Evolutionary conservation across 1,140 invertebrate species (phyloP), one percentile per base, ranked within the genome.

Genomic region (Diorhabda sublineata): DNA sequence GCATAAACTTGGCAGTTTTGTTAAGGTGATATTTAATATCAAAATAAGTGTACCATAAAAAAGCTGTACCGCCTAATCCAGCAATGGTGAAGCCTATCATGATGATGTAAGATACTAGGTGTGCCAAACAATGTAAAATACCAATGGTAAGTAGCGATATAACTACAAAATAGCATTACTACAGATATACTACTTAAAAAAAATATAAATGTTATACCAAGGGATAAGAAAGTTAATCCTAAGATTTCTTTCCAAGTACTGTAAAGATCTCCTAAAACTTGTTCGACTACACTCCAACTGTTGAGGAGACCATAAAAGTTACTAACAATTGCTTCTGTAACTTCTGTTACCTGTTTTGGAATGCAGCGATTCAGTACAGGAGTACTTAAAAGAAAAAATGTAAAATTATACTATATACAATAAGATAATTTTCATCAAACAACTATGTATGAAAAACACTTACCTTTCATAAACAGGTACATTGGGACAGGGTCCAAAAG

Each of bases 41-140:
- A 71, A 89, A 85, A 78, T 95, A 98, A 3, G 92, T 94, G 83
- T 92, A 94, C 96, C 96, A 98, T 9, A 97, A 80, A 56, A 94
- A 85, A 42, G 78, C 87, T 60, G 93, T 95, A 9, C 92, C 90
- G 71, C 82, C 91, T 68, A 94, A 83, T 77, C 90, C 90, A 47
- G 89, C 86, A 59, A 95, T 80, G 62, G 88, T 87, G 5, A 94
- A 90, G 60, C 92, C 80, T 64, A 91, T 85, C 84, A 96, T 91
- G 71, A 96, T 92, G 64, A 96, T 87, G 89, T 91, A 95, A 8
- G 94, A 93, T 1, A 96, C 90, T 44, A 95, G 77, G 66, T 87
- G 87, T 2, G 94, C 93, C 69, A 97, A 76, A 78, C 92, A 90
- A 81, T 96, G 92, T 73, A 96, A 88, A 70, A 96, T 86, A 59